These are phyloP conservation scores for Corythaeola cristata DNA, from an alignment of 2,113 vertebrate species.

Conservation along the genomic window DNA sequence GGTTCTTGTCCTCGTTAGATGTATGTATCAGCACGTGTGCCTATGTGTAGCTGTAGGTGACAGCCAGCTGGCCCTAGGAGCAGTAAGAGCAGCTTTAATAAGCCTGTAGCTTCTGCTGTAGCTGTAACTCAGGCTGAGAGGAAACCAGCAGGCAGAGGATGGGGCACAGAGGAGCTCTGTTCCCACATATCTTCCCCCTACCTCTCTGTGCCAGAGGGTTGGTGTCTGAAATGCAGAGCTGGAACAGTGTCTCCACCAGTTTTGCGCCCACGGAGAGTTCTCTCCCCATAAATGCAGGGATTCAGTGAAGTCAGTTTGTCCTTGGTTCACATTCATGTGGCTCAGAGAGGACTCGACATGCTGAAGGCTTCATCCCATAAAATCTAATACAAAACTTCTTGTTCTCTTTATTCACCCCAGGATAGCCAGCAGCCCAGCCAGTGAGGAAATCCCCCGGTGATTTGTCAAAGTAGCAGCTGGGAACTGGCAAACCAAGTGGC, in stretches of 20 bases:
- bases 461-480: constrained; percentile 29
- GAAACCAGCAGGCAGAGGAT: background rate
- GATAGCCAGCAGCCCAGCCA: background rate
- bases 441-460: constrained; percentile 14
- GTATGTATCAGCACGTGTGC: background rate
- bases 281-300: background rate
- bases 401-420: background rate
- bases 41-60: background rate
- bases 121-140: background rate
- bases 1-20: background rate
- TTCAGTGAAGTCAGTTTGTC: background rate
- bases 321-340: background rate
- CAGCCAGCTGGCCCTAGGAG: background rate
- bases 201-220: background rate
- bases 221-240: background rate
- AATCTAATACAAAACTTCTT: background rate
- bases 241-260: background rate
- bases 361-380: background rate
- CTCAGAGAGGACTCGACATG: background rate
- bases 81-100: background rate
- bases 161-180: background rate
- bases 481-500: background rate
- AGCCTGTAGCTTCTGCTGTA: background rate
- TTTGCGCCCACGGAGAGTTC: background rate
- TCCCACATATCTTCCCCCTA: background rate